A percentile compares a stretch with the other conserved stretches of the same genome.
These are phyloP conservation scores for Amphiprion percula DNA, from an alignment of 2,113 vertebrate genomes.

Conservation along the genomic window DNA sequence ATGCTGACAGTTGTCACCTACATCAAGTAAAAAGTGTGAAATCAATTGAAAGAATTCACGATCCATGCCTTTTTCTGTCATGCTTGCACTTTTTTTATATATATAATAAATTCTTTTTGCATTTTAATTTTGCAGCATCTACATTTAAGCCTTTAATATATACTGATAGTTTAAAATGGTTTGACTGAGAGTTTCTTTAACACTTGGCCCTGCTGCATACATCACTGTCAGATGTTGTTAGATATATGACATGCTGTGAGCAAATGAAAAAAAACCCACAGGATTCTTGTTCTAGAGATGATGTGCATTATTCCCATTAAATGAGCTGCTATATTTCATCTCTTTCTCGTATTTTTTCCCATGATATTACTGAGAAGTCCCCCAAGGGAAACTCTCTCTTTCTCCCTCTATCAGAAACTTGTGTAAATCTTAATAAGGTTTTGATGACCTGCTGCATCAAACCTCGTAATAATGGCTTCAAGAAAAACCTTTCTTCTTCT, in stretches of 20 bases:
- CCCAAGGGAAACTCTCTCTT: constrained; percentile 33
- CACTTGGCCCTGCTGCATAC: constrained; percentile 8
- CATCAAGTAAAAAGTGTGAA: not conserved
- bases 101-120: not conserved
- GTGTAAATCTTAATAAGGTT: constrained; percentile 79
- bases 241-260: constrained; percentile 24
- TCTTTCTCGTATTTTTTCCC: constrained; percentile 18
- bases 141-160: not conserved
- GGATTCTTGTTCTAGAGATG: constrained; percentile 6
- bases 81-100: not conserved
- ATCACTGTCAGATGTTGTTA: constrained; percentile 49
- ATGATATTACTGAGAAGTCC: constrained; percentile 29
- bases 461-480: constrained; percentile 70
- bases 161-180: not conserved
- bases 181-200: constrained; percentile 5
- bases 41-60: not conserved
- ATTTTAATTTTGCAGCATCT: constrained; percentile 7
- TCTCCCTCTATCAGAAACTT: constrained; percentile 60
- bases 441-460: constrained; percentile 77
- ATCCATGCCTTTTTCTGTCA: not conserved
- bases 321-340: constrained; percentile 40
- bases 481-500: constrained; percentile 44
- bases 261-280: constrained; percentile 7
- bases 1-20: too few species aligned
- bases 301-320: constrained; percentile 55